Percentiles rank a stretch among this genome's conserved stretches.
Evolutionary conservation across 1,140 invertebrate species (phyloP).

Genomic region (Calosoma granatense): DNA sequence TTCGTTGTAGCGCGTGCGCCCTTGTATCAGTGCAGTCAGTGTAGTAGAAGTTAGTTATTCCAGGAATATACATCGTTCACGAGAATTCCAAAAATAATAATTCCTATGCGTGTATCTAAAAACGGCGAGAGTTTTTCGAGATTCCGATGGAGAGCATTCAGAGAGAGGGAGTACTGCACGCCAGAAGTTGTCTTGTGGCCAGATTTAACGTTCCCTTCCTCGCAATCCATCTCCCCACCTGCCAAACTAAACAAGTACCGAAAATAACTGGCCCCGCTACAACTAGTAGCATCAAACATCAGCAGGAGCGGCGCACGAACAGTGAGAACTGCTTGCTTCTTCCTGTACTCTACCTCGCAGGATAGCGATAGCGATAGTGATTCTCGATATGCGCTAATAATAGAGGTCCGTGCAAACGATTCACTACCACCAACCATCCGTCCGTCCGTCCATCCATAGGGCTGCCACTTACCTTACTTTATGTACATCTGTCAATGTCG

Average conservation of each 20-base stretch:
- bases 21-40: too few relatives aligned
- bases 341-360: neutral
- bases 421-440: neutral
- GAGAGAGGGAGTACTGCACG: neutral
- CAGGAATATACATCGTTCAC: neutral
- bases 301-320: neutral
- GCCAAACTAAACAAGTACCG: slow-evolving; percentile 7
- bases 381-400: neutral
- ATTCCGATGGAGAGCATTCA: neutral
- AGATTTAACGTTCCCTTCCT: slow-evolving; percentile 6
- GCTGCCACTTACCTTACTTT: neutral
- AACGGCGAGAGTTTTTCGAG: neutral
- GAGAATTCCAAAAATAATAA: slow-evolving; percentile 8
- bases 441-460: neutral
- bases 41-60: too few relatives aligned
- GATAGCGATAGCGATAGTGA: neutral
- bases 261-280: neutral
- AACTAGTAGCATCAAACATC: neutral
- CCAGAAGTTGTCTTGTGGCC: neutral
- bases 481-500: slow-evolving; percentile 7
- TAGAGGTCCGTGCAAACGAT: neutral
- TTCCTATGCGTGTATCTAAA: slow-evolving; percentile 4
- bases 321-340: neutral
- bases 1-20: neutral
- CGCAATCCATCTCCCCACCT: slow-evolving; percentile 5